These are phyloP conservation scores for Xiphophorus birchmanni DNA, from an alignment of 2,797 vertebrate species.

Conservation along the genomic window DNA sequence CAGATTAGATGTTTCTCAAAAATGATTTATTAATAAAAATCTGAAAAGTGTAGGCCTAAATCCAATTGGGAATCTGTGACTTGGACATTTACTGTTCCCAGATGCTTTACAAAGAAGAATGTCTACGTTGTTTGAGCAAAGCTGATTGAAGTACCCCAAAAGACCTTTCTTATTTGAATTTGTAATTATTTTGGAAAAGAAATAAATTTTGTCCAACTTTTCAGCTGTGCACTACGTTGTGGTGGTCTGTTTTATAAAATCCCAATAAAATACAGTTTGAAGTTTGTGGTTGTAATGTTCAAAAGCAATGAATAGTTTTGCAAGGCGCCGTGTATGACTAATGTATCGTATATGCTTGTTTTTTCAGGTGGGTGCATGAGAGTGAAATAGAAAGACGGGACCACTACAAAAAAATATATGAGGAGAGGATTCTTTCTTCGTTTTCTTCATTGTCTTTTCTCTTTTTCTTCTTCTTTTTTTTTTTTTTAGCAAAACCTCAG, in stretches of 20 bases:
- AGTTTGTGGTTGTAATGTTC: background rate
- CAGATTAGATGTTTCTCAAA: background rate
- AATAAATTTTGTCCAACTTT: background rate
- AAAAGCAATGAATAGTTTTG: background rate
- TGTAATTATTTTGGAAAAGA: background rate
- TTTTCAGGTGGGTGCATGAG: background rate
- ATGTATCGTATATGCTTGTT: background rate
- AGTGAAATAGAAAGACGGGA: conserved; percentile 9
- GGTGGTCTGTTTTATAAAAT: background rate
- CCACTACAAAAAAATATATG: conserved; percentile 25
- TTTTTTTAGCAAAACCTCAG: conserved; percentile 46
- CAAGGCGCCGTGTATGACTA: background rate
- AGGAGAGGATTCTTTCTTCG: conserved; percentile 10
- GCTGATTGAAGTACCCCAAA: background rate
- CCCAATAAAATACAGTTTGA: background rate
- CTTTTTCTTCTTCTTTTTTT: background rate
- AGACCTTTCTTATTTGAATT: background rate
- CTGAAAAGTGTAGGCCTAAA: background rate
- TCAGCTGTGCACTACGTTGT: background rate
- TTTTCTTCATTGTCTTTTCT: background rate
- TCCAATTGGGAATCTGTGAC: background rate
- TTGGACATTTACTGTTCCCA: background rate
- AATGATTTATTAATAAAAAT: background rate
- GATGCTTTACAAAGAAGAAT: background rate
- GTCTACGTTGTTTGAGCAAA: background rate